These are phyloP conservation scores for Aphaenogaster floridana DNA, from an alignment of 1,140 invertebrate species.

Conservation along the genomic window DNA sequence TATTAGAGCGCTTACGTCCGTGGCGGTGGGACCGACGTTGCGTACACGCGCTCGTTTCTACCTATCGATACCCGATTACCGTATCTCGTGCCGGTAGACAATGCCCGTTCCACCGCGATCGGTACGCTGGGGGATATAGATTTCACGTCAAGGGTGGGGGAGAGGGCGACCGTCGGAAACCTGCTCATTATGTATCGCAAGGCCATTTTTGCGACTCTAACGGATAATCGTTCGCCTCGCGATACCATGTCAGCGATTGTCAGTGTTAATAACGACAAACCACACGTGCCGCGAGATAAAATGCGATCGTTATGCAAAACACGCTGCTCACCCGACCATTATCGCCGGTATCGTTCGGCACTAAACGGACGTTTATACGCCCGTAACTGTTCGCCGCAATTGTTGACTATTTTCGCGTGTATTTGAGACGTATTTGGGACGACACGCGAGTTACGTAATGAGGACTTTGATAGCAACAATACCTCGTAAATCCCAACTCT, in stretches of 20 bases:
- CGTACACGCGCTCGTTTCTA: slow-evolving; percentile 6
- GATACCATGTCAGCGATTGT: slow-evolving; percentile 35
- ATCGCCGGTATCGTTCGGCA: slow-evolving; percentile 12
- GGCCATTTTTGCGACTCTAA: background rate
- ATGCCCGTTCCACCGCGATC: slow-evolving; percentile 17
- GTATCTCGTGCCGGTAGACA: slow-evolving; percentile 37
- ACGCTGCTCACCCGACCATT: slow-evolving; percentile 39
- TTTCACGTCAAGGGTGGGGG: background rate
- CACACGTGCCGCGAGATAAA: slow-evolving; percentile 53
- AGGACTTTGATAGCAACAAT: background rate
- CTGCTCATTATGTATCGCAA: slow-evolving; percentile 24
- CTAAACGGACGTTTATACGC: slow-evolving; percentile 21
- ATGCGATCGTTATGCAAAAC: slow-evolving; percentile 56
- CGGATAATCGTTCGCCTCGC: slow-evolving; percentile 1
- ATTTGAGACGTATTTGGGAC: background rate
- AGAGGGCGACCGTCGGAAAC: background rate
- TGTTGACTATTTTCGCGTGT: slow-evolving; percentile 20
- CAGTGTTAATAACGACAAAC: slow-evolving; percentile 54
- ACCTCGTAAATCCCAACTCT: background rate
- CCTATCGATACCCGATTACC: slow-evolving; percentile 64
- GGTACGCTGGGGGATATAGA: slow-evolving; percentile 20
- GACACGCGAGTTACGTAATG: slow-evolving; percentile 31
- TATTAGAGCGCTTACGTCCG: slow-evolving; percentile 36
- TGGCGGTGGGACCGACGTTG: slow-evolving; percentile 1
- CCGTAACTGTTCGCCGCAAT: slow-evolving; percentile 26